Evolutionary conservation across 2,113 vertebrate genomes (phyloP), one percentile per base, ranked within the genome.

Genomic region (Cheilinus undulatus): DNA sequence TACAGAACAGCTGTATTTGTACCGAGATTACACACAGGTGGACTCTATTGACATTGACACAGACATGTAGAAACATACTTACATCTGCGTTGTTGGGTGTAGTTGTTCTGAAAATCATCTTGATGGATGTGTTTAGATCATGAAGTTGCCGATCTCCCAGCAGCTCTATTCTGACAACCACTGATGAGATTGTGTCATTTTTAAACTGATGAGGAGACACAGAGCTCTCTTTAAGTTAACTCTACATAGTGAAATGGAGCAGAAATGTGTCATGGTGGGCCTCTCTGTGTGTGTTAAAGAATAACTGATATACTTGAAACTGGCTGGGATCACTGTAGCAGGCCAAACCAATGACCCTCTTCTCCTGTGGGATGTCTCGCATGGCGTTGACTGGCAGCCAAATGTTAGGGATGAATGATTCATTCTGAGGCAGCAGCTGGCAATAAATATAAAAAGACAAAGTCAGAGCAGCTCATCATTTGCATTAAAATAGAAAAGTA

Each of bases 101-200:
- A 38, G 5, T 0, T 8, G 36, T 1, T 17, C 7, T n/a, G 52
- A 92, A 91, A 12, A 11, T 68, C 43, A 92, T 90, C 24, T 24
- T 38, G 19, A 93, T 57, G 24, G 43, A 45, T 0, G 28, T 38
- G 0, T 0, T 1, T 45, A 91, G 80, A 59, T 83, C 0, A 0
- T 4, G 7, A 24, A 86, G 56, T 3, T 0, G 42, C 5, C 14
- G 14, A 3, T n/a, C 1, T 0, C 8, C 27, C 11, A 40, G 27
- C 6, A 70, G 1, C 63, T 91, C 90, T 40, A 91, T 89, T 50
- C 79, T 82, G 22, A 91, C 54, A 36, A 88, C 71, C 66, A 71
- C 46, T 12, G 87, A 87, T 43, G 12, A 3, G 38, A 91, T 23
- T 0, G 4, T 0, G 5, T 56, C 69, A 22, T 26, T 1, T 4